Conservation (phyloP, 2,888 invertebrate species). For the Drosophila subsilvestris region DNA sequence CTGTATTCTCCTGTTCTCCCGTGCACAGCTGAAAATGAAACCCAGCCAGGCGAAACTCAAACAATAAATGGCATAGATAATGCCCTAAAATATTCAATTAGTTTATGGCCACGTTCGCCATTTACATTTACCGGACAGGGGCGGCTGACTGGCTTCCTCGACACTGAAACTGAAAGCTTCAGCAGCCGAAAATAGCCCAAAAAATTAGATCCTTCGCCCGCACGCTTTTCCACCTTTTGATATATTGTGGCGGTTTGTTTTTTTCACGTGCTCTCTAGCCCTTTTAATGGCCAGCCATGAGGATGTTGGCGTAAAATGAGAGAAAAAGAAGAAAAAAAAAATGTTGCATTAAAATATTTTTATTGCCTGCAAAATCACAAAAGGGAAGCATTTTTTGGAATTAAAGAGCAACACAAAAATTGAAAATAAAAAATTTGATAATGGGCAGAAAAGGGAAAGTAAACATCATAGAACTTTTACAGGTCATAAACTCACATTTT, state of each 20-base stretch:
- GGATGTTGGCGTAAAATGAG: conserved; percentile 25
- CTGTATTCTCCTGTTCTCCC: not conserved
- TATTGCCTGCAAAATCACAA: conserved; percentile 56
- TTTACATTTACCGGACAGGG: conserved; percentile 27
- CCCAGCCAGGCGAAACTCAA: conserved; percentile 72
- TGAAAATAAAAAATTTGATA: conserved; percentile 72
- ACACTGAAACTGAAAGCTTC: conserved; percentile 30
- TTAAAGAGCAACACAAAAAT: conserved; percentile 63
- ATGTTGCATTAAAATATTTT: conserved; percentile 74
- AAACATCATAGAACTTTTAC: conserved; percentile 51
- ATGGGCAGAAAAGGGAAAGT: conserved; percentile 42
- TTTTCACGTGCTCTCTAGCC: conserved; percentile 58
- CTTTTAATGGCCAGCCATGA: conserved; percentile 64
- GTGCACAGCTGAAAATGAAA: conserved; percentile 69
- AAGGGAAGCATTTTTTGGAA: conserved; percentile 33
- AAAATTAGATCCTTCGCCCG: conserved; percentile 54
- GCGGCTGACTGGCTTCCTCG: too few species aligned
- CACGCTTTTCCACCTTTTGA: conserved; percentile 58
- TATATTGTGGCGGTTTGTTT: conserved; percentile 35
- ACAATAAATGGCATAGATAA: conserved; percentile 78
- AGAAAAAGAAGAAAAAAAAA: conserved; percentile 52
- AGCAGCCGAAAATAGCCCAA: conserved; percentile 50
- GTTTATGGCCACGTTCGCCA: conserved; percentile 71
- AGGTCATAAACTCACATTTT: conserved; percentile 54
- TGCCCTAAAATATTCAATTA: conserved; percentile 78